These are phyloP conservation scores for Chascanopsetta lugubris DNA, from an alignment of 2,113 vertebrate genomes.

Conservation along the genomic window DNA sequence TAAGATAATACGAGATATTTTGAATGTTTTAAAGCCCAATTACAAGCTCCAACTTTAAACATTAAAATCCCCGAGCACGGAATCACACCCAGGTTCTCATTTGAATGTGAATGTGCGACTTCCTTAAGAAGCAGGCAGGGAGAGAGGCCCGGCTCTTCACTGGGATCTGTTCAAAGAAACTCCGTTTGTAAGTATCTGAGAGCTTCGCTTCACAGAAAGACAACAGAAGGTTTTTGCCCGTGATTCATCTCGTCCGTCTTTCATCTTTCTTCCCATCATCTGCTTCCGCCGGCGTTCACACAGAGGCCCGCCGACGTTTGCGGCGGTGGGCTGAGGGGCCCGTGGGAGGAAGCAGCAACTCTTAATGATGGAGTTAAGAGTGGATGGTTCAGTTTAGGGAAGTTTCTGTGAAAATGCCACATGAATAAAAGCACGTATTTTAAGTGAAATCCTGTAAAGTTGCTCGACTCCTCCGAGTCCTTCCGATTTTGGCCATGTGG, in stretches of 20 bases:
- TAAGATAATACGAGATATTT: too few relatives aligned
- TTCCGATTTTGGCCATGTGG: too few relatives aligned
- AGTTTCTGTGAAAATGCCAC: too few relatives aligned
- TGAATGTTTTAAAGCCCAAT: too few relatives aligned
- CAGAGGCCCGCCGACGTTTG: constrained; percentile 12
- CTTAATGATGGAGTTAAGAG: too few relatives aligned
- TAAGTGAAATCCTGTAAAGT: too few relatives aligned
- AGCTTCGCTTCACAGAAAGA: constrained; percentile 43
- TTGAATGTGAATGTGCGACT: constrained; percentile 17
- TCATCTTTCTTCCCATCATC: constrained; percentile 59
- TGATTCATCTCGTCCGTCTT: constrained; percentile 55
- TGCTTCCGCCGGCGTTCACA: constrained; percentile 39
- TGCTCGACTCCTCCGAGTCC: too few relatives aligned
- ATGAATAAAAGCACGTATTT: too few relatives aligned
- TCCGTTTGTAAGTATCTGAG: constrained; percentile 29
- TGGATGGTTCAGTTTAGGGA: too few relatives aligned
- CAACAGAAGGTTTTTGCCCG: constrained; percentile 27
- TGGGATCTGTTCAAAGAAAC: constrained; percentile 41
- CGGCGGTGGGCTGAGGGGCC: constrained; percentile 46
- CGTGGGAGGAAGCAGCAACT: too few relatives aligned
- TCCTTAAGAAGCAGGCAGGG: constrained; percentile 2
- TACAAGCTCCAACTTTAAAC: too few relatives aligned
- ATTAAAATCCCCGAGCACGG: constrained; percentile 36
- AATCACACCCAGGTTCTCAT: constrained; percentile 18
- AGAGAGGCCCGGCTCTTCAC: constrained; percentile 29